phyloP scores from a whole-genome alignment of 2,888 invertebrate species.

The Thymelicus acteon region DNA sequence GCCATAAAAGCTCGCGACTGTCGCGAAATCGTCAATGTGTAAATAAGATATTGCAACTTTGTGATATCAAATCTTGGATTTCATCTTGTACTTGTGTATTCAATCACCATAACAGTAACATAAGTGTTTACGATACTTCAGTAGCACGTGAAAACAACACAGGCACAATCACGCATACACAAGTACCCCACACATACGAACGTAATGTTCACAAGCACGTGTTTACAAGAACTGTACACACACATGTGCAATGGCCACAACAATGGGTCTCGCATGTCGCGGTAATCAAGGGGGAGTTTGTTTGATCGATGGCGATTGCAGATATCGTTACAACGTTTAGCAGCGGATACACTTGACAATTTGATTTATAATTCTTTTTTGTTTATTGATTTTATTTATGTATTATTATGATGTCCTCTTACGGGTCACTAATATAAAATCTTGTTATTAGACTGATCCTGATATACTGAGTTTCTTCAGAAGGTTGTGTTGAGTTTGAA shows the following conservation, averaged over 20 bases:
- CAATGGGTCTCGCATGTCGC: slow-evolving; percentile 25
- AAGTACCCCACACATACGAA: not conserved
- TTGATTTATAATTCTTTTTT: not conserved
- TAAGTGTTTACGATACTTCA: not conserved
- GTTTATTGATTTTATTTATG: too few relatives aligned
- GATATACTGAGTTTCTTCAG: too few relatives aligned
- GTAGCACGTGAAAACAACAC: not conserved
- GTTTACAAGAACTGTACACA: not conserved
- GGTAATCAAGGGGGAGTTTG: slow-evolving; percentile 31
- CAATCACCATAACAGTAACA: not conserved
- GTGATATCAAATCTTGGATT: too few relatives aligned
- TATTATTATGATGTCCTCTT: too few relatives aligned
- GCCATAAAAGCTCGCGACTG: too few relatives aligned
- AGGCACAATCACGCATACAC: not conserved
- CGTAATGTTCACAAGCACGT: not conserved
- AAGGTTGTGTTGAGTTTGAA: too few relatives aligned
- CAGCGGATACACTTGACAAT: slow-evolving; percentile 8
- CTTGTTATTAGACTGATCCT: too few relatives aligned
- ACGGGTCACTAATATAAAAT: too few relatives aligned
- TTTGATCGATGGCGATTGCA: slow-evolving; percentile 32
- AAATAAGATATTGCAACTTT: too few relatives aligned
- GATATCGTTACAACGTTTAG: slow-evolving; percentile 17
- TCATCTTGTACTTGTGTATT: not conserved
- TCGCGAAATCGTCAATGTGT: too few relatives aligned
- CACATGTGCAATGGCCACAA: not conserved